These are phyloP conservation scores for Coecobrya sp. DNA, from an alignment of 2,888 invertebrate species.

Conservation along the genomic window DNA sequence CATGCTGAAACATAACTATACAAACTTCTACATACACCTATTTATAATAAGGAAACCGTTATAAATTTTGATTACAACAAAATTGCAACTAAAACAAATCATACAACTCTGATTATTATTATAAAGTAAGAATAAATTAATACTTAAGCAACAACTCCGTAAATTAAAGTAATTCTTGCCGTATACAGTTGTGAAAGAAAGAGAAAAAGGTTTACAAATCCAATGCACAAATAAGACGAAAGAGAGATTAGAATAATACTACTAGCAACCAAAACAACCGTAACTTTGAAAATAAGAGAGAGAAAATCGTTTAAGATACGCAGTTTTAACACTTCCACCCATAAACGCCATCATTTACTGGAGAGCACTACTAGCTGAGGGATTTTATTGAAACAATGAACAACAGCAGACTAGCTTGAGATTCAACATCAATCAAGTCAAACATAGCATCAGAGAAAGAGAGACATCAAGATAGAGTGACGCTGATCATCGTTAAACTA, in stretches of 20 bases:
- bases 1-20: no score
- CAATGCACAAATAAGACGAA: background rate
- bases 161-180: slow-evolving; percentile 33
- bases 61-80: background rate
- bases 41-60: no score
- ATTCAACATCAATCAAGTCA: background rate
- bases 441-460: background rate
- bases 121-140: no score
- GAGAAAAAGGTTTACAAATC: background rate
- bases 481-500: background rate
- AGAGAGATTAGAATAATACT: slow-evolving; percentile 23
- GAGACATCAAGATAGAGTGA: background rate
- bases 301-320: background rate
- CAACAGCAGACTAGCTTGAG: background rate
- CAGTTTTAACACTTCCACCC: background rate
- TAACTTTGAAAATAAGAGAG: background rate
- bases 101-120: no score
- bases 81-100: background rate
- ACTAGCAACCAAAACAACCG: background rate
- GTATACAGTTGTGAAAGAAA: background rate
- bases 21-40: no score
- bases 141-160: no score
- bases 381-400: background rate
- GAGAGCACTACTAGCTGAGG: background rate
- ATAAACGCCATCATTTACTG: background rate